These are phyloP conservation scores for Pteropus rufus DNA, from an alignment of 2,797 vertebrate genomes.

Conservation along the genomic window DNA sequence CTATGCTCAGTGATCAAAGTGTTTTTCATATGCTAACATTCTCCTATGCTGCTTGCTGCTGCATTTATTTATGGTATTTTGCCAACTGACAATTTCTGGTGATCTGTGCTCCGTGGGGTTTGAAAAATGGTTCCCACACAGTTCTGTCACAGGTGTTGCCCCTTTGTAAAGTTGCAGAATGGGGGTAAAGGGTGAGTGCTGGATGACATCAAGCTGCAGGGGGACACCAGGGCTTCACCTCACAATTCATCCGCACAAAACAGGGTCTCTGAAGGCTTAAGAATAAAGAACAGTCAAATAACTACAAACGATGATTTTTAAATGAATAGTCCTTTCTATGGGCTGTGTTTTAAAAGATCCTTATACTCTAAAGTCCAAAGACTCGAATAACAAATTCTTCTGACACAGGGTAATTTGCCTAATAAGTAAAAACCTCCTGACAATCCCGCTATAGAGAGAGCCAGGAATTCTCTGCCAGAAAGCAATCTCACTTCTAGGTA, in stretches of 20 bases:
- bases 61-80: background rate
- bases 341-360: background rate
- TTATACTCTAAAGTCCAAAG: slow-evolving; percentile 3
- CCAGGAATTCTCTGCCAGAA: background rate
- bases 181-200: background rate
- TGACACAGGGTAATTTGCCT: slow-evolving; percentile 1
- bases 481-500: background rate
- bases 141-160: background rate
- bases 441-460: background rate
- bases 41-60: background rate
- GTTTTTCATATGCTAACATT: background rate
- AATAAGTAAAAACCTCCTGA: slow-evolving; percentile 16
- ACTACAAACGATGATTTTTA: background rate
- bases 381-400: background rate
- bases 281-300: background rate
- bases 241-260: background rate
- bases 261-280: background rate
- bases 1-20: background rate
- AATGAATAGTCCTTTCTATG: background rate
- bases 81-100: slow-evolving; percentile 1
- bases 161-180: background rate
- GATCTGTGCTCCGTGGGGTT: background rate
- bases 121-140: background rate
- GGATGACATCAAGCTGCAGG: background rate
- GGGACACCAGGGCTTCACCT: background rate